A percentile compares a stretch with the other conserved stretches of the same genome.
Conservation (phyloP, 2,797 vertebrate species). For the Helicolenus hilgendorfi region DNA sequence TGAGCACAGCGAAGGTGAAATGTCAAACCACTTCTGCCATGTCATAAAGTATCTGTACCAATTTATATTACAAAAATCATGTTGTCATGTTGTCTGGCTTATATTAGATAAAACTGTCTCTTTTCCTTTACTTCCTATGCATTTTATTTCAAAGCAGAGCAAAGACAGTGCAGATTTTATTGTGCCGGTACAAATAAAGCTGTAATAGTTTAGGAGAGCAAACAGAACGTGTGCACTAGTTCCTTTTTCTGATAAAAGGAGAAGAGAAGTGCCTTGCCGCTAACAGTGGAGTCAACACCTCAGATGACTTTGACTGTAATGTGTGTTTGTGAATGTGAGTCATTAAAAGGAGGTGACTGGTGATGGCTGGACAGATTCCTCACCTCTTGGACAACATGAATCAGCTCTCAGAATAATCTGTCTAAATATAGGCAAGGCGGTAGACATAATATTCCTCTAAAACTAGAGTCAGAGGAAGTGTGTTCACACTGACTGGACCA, state of each 20-base stretch:
- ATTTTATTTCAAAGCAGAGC: background rate
- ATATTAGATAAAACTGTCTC: background rate
- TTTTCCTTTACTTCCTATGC: background rate
- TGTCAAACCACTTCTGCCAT: background rate
- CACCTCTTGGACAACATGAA: conserved; percentile 68
- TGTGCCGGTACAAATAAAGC: background rate
- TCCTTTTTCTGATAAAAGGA: conserved; percentile 37
- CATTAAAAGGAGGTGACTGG: conserved; percentile 47
- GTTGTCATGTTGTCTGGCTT: background rate
- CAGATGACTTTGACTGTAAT: conserved; percentile 39
- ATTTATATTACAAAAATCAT: background rate
- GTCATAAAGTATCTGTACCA: background rate
- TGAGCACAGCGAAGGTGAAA: background rate
- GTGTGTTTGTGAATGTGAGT: conserved; percentile 49
- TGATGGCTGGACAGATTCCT: conserved; percentile 34
- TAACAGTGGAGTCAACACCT: conserved; percentile 20
- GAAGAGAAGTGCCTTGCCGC: conserved; percentile 49
- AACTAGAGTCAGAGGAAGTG: background rate
- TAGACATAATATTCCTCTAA: conserved; percentile 12
- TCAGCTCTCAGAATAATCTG: conserved; percentile 67
- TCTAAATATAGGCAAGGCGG: conserved; percentile 45
- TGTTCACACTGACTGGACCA: background rate
- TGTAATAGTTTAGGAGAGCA: background rate
- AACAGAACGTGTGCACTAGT: background rate
- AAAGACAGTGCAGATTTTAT: background rate